Conservation (phyloP, 1,140 invertebrate species). For the Platyura marginata region DNA sequence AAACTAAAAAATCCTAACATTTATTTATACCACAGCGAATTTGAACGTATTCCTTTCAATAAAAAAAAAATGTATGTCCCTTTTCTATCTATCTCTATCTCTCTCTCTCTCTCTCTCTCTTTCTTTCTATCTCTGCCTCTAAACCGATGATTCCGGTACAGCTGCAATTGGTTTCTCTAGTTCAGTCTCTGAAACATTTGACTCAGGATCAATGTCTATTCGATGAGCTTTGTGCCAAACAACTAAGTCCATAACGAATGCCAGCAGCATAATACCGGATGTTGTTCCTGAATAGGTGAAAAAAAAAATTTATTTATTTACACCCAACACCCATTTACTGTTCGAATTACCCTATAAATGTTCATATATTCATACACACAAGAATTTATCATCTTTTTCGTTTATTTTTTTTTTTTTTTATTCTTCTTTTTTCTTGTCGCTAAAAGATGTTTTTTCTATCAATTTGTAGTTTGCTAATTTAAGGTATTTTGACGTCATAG, state of each 20-base stretch:
- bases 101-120: neutral
- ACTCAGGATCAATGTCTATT: constrained; percentile 40
- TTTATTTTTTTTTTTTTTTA: too few species aligned
- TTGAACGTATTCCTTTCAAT: neutral
- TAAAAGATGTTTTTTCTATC: too few species aligned
- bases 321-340: too few species aligned
- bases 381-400: too few species aligned
- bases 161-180: neutral
- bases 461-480: too few species aligned
- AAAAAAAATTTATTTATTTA: too few species aligned
- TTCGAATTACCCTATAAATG: too few species aligned
- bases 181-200: neutral
- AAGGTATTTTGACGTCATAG: too few species aligned
- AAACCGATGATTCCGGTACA: neutral
- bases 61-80: neutral
- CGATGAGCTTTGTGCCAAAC: constrained; percentile 67
- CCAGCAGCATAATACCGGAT: constrained; percentile 56
- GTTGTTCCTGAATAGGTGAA: constrained; percentile 64
- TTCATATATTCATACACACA: too few species aligned
- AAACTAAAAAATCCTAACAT: too few species aligned
- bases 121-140: neutral
- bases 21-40: neutral
- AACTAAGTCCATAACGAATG: constrained; percentile 62
- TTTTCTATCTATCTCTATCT: neutral
- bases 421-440: too few species aligned